These are phyloP conservation scores for Hydropotes inermis DNA, from an alignment of 2,113 vertebrate species.

Conservation along the genomic window DNA sequence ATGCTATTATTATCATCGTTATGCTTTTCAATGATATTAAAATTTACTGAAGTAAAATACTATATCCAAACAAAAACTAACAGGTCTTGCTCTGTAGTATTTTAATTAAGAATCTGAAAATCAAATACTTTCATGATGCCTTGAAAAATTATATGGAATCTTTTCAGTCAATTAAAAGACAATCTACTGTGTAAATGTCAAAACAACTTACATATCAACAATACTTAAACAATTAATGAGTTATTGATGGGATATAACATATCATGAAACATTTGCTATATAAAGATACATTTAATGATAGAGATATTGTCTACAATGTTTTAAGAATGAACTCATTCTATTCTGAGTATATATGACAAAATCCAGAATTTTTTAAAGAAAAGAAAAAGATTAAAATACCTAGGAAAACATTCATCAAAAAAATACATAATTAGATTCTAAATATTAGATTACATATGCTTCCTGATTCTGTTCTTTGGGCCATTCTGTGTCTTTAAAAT, in stretches of 20 bases:
- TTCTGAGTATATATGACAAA: background rate
- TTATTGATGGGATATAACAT: background rate
- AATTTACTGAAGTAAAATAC: background rate
- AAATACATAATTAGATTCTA: background rate
- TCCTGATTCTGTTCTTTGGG: background rate
- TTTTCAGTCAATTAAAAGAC: background rate
- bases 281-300: background rate
- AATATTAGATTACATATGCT: background rate
- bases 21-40: background rate
- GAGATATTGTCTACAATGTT: background rate
- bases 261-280: background rate
- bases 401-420: background rate
- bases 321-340: background rate
- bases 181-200: background rate
- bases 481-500: background rate
- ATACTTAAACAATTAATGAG: background rate
- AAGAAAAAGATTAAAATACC: background rate
- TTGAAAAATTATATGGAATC: background rate
- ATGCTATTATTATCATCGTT: background rate
- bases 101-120: background rate
- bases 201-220: background rate
- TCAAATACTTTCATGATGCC: background rate
- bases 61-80: background rate
- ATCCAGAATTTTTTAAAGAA: background rate
- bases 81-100: background rate